Percentiles rank a stretch among this genome's conserved stretches.
These are phyloP conservation scores for Glaucomys volans DNA, from an alignment of 2,113 vertebrate species.

Conservation along the genomic window DNA sequence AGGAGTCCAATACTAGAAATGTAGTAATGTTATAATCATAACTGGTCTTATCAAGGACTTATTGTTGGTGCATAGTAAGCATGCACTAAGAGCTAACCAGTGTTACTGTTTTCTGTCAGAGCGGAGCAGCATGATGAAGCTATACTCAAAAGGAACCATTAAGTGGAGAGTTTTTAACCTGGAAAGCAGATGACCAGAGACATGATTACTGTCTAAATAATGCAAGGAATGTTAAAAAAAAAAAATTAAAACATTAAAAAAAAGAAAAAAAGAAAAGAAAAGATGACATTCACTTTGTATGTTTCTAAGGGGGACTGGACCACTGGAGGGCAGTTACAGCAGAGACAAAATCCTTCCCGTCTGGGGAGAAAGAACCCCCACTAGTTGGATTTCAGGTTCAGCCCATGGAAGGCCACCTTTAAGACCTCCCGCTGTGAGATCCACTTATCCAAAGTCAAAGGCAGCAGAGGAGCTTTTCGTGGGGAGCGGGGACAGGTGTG, in stretches of 20 bases:
- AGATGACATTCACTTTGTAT: background rate
- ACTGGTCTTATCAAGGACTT: background rate
- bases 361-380: background rate
- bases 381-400: background rate
- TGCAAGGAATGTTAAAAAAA: background rate
- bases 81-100: background rate
- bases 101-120: background rate
- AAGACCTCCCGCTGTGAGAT: background rate
- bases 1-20: background rate
- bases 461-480: no score
- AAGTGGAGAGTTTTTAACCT: background rate
- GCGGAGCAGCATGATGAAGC: background rate
- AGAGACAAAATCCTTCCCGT: background rate
- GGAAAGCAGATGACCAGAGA: background rate
- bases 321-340: accelerated
- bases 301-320: background rate
- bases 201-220: background rate
- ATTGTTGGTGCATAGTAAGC: background rate
- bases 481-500: no score
- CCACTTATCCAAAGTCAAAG: background rate
- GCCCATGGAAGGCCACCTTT: background rate
- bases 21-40: background rate
- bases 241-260: background rate
- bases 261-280: background rate
- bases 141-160: no score